These are phyloP conservation scores for Buceros bicornis DNA, from an alignment of 2,797 vertebrate species.

Conservation along the genomic window DNA sequence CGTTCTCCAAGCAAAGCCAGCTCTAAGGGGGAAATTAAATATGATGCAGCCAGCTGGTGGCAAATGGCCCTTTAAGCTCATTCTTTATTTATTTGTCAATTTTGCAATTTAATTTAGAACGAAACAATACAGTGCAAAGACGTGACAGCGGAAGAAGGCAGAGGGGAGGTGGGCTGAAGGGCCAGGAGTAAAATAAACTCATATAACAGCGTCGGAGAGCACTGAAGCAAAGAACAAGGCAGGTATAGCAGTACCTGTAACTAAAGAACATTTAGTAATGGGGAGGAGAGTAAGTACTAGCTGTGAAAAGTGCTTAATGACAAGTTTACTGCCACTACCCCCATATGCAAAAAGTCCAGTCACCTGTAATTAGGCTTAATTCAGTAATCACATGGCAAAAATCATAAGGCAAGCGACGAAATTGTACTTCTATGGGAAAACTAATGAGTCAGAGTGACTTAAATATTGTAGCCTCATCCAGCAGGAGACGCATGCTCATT, in stretches of 20 bases:
- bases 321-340: neutral
- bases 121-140: neutral
- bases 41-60: neutral
- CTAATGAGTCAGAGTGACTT: neutral
- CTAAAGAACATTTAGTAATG: neutral
- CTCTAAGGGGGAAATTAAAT: neutral
- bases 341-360: neutral
- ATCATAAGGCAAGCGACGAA: rapidly evolving
- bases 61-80: neutral
- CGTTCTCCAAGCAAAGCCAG: neutral
- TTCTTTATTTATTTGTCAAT: neutral
- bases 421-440: neutral
- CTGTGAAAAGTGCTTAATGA: neutral
- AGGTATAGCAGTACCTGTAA: neutral
- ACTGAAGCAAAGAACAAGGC: neutral
- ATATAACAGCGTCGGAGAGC: neutral
- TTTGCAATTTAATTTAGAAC: neutral
- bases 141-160: neutral
- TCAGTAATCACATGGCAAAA: neutral
- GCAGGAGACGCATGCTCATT: neutral
- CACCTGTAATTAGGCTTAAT: neutral
- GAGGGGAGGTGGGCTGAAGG: neutral
- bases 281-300: neutral
- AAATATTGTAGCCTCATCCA: neutral
- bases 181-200: neutral